Percentiles rank a stretch among this genome's conserved stretches.
Conservation (phyloP, 2,888 invertebrate species). For the Sinopyrophorus schimmeli region DNA sequence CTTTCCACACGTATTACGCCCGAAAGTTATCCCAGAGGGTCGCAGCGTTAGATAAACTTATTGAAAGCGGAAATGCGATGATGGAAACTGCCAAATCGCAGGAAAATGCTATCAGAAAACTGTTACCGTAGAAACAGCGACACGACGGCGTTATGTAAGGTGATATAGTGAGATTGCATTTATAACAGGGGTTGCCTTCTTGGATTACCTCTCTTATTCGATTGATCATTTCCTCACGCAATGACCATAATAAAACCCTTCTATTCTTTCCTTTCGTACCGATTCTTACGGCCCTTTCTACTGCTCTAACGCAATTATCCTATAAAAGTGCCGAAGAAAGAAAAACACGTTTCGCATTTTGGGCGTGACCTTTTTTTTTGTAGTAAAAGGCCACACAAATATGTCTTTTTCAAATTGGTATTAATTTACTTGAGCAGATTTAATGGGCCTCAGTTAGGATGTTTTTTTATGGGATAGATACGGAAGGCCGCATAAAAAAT, state of each 20-base stretch:
- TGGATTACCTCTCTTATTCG: slow-evolving; percentile 10
- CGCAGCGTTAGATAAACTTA: slow-evolving; percentile 45
- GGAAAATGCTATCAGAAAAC: slow-evolving; percentile 43
- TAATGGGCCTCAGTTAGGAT: too few species aligned
- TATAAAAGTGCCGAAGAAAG: too few species aligned
- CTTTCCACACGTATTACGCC: slow-evolving; percentile 35
- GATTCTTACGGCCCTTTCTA: too few species aligned
- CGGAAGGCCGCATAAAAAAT: too few species aligned
- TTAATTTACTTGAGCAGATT: too few species aligned
- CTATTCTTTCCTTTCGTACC: too few species aligned
- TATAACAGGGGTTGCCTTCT: slow-evolving; percentile 15
- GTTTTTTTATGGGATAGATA: too few species aligned
- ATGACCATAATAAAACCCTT: slow-evolving; percentile 2
- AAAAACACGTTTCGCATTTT: too few species aligned
- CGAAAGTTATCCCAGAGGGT: slow-evolving; percentile 41
- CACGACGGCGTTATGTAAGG: slow-evolving; percentile 25
- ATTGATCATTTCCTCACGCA: slow-evolving; percentile 15
- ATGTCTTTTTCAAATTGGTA: too few species aligned
- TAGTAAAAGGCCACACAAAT: too few species aligned
- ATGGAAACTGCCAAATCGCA: slow-evolving; percentile 45
- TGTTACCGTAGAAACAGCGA: slow-evolving; percentile 35
- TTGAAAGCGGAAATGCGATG: slow-evolving; percentile 46
- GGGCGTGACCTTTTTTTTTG: too few species aligned
- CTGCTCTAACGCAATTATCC: too few species aligned
- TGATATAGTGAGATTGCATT: slow-evolving; percentile 28